phyloP scores from a whole-genome alignment of 2,113 vertebrate genomes.

The Sminthopsis crassicaudata region DNA sequence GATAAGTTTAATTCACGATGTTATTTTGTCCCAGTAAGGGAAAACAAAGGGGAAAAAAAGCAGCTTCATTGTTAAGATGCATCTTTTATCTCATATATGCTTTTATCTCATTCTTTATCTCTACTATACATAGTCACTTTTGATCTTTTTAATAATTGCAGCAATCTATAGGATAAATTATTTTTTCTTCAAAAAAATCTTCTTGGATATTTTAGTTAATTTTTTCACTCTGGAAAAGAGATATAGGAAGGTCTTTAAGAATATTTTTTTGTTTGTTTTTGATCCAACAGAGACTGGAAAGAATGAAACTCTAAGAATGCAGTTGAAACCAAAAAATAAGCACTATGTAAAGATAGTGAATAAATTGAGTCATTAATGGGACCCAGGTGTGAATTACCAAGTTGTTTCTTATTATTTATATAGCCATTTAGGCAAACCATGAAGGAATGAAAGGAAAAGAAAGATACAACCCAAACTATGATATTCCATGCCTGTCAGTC shows the following conservation, averaged over 20 bases:
- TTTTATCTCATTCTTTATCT: no score
- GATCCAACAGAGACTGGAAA: neutral
- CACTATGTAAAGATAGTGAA: constrained; percentile 57
- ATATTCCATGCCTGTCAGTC: neutral
- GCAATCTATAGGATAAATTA: constrained; percentile 19
- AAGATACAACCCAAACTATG: neutral
- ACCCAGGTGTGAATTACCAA: constrained; percentile 72
- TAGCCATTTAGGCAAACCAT: constrained; percentile 63
- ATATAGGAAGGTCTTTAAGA: neutral
- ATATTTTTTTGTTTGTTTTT: neutral
- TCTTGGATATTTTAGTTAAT: constrained; percentile 27
- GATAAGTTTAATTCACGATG: neutral
- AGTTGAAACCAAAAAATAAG: constrained; percentile 35
- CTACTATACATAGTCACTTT: neutral
- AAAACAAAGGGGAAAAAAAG: neutral
- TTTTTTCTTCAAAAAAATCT: constrained; percentile 15
- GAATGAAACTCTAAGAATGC: neutral
- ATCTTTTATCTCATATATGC: no score
- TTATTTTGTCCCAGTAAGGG: neutral
- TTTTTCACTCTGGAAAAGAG: neutral
- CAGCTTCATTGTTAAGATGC: neutral
- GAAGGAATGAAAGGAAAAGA: constrained; percentile 17
- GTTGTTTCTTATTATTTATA: constrained; percentile 74
- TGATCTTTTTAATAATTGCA: constrained; percentile 49
- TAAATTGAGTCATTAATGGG: constrained; percentile 57